phyloP scores from a whole-genome alignment of 2,113 vertebrate genomes.

The Pygoscelis antarcticus region DNA sequence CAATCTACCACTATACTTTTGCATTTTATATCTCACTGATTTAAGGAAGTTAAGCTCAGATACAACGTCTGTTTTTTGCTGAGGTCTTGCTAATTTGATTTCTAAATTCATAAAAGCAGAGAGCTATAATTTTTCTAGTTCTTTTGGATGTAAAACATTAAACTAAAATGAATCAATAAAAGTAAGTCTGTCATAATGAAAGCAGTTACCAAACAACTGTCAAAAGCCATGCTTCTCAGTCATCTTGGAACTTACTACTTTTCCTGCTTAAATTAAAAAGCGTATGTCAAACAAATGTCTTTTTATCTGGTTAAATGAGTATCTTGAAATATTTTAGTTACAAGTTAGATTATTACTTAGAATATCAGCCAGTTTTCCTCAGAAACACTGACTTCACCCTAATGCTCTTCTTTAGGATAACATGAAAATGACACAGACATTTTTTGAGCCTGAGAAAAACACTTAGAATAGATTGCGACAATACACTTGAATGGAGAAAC shows the following conservation, averaged over 20 bases:
- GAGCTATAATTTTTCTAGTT: background rate
- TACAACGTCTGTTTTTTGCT: background rate
- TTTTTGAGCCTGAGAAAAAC: background rate
- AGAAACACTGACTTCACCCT: background rate
- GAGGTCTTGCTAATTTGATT: background rate
- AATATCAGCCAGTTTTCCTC: background rate
- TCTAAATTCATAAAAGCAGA: background rate
- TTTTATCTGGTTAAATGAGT: background rate
- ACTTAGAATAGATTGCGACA: background rate
- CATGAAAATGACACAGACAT: background rate
- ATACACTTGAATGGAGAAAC: background rate
- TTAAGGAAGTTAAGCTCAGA: background rate
- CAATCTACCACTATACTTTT: background rate
- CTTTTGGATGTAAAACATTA: background rate
- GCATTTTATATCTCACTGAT: background rate
- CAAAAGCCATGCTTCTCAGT: background rate
- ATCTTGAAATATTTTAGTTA: constrained; percentile 1
- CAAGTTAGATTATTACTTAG: background rate
- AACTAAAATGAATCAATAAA: background rate
- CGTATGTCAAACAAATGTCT: background rate
- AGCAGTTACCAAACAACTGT: background rate
- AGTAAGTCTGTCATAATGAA: background rate
- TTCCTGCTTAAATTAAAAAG: background rate
- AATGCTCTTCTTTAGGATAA: background rate
- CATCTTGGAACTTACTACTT: background rate